A percentile compares a stretch with the other conserved stretches of the same genome.
Conservation (phyloP, 2,888 invertebrate species). For the Chymomyza procnemis region DNA sequence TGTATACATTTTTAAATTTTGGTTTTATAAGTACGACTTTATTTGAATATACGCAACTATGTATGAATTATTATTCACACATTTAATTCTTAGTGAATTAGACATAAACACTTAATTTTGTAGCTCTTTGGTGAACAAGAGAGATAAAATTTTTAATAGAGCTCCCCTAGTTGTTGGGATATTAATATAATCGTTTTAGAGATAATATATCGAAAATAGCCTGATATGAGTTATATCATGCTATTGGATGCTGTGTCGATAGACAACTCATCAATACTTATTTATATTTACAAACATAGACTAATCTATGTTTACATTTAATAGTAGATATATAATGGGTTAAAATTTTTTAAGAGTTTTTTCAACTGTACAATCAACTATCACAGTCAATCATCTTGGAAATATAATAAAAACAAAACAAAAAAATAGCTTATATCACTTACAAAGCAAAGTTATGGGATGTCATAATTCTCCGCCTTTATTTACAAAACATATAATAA, state of each 20-base stretch:
- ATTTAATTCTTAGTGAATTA: constrained; percentile 45
- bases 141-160: not conserved
- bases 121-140: not conserved
- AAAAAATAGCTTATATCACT: not conserved
- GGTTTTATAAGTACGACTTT: not conserved
- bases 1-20: constrained; percentile 65
- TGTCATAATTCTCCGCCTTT: not conserved
- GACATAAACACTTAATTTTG: constrained; percentile 43
- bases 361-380: constrained; percentile 77
- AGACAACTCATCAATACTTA: constrained; percentile 3
- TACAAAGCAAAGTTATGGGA: no score
- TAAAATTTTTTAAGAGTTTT: constrained; percentile 63
- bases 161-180: not conserved
- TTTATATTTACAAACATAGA: constrained; percentile 6
- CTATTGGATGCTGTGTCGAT: constrained; percentile 1
- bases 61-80: constrained; percentile 36
- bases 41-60: constrained; percentile 26
- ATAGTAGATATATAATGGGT: constrained; percentile 23
- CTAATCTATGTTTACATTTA: constrained; percentile 20
- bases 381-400: constrained; percentile 78
- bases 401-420: constrained; percentile 37
- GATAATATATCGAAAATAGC: constrained; percentile 7
- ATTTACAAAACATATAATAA: not conserved
- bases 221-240: constrained; percentile 12
- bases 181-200: constrained; percentile 1